Percentiles rank a stretch among this genome's conserved stretches.
These are phyloP conservation scores for Antedon mediterranea DNA, from an alignment of 53 echinoderm and acorn worm species.

Conservation along the genomic window DNA sequence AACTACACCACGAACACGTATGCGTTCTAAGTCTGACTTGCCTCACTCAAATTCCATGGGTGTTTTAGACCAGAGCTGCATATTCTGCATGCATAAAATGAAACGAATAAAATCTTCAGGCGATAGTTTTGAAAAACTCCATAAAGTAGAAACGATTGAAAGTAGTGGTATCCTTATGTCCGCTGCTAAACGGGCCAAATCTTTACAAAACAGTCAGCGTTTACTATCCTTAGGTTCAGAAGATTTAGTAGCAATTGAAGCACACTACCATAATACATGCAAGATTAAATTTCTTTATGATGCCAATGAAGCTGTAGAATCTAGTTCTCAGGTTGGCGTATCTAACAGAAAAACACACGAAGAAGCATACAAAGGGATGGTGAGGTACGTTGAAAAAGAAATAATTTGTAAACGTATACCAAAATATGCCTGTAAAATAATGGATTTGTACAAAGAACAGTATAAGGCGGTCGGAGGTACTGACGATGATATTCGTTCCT, in stretches of 20 bases:
- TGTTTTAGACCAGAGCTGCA: conserved; percentile 6
- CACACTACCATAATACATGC: no score
- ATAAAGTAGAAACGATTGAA: conserved; percentile 32
- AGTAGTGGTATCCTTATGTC: conserved; percentile 11
- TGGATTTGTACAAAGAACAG: conserved; percentile 35
- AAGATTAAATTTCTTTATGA: no score
- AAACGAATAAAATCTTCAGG: conserved; percentile 12
- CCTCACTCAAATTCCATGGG: conserved; percentile 13
- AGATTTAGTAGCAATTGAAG: no score
- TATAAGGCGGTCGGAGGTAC: conserved; percentile 12
- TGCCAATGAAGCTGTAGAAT: no score
- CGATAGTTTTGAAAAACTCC: conserved; percentile 13
- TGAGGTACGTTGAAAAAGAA: conserved; percentile 16
- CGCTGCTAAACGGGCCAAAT: conserved; percentile 23
- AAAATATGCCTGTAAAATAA: conserved; percentile 16
- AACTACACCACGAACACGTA: conserved; percentile 1
- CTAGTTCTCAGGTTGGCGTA: no score
- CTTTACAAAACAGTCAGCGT: no score
- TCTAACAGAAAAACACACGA: conserved; percentile 21
- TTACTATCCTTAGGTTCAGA: no score
- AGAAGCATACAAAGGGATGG: conserved; percentile 7
- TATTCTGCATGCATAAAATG: conserved; percentile 15
- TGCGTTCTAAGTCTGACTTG: conserved; percentile 25
- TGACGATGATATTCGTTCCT: conserved; percentile 11
- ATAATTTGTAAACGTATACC: conserved; percentile 21